Base-by-base conservation (phyloP, 2,113 vertebrate genomes). In the Spermophilus dauricus region DNA sequence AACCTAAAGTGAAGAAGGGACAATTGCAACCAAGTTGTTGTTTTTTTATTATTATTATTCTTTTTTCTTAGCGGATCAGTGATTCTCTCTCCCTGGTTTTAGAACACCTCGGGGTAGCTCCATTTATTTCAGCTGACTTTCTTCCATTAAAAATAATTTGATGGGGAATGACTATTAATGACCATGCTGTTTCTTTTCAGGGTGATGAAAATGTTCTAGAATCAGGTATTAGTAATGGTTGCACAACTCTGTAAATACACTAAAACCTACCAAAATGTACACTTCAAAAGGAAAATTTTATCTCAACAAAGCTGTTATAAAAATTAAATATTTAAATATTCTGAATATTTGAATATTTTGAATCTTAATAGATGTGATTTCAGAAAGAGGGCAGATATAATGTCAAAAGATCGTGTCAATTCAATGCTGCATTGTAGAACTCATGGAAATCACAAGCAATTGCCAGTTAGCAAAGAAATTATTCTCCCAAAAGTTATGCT, bases 41-140 rank as follows among this genome's bases (percentile, higher is more conserved):
- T 76, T 28, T 75, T 95, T 63, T 45, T 30, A 37, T 8, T n/a
- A 37, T 53, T 13, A 42, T 39, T 53, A 22, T 22, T 11, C 70
- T 18, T 26, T 53, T 58, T 28, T 11, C 80, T 18, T 26, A 73
- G 76, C 16, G 90, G 30, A 45, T 81, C 17, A 89, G n/a, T 16
- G 28, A 75, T 76, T 87, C 39, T 51, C 56, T n/a, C n/a, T 63
- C 24, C 22, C 73, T 86, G 3, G 32, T 51, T 94, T 86, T 86
- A 67, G 0, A 97, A 81, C 24, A 80, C 73, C 39, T 76, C 65
- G 14, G 53, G 45, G 63, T 51, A 94, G 1, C 28, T 91, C 14
- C n/a, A 67, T 81, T 89, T 94, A 86, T 69, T 58, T 96, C 51
- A 67, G 34, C 13, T 83, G 48, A 85, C 76, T 94, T 81, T 97